These are phyloP conservation scores for Thereva unica DNA, from an alignment of 2,888 invertebrate genomes.

Conservation along the genomic window DNA sequence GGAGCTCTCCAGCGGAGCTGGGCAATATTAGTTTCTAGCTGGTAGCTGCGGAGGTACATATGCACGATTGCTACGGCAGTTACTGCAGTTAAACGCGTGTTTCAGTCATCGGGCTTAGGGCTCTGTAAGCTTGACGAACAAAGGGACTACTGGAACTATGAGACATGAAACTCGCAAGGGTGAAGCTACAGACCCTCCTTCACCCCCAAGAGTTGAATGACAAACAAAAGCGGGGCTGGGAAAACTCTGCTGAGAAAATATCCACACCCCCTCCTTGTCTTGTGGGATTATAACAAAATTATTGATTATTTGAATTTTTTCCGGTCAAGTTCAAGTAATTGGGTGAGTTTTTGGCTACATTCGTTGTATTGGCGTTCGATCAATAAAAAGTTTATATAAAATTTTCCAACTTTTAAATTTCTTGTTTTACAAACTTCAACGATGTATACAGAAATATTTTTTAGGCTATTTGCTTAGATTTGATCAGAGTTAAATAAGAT, in stretches of 20 bases:
- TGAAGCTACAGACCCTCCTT: neutral
- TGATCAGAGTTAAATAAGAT: no score
- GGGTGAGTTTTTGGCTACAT: neutral
- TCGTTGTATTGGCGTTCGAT: neutral
- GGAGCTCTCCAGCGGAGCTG: neutral
- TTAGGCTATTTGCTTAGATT: no score
- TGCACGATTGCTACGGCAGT: slow-evolving; percentile 16
- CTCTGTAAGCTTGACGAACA: slow-evolving; percentile 36
- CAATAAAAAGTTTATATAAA: neutral
- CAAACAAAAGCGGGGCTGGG: slow-evolving; percentile 4
- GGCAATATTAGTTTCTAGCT: neutral
- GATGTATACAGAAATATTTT: no score
- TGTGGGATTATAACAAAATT: slow-evolving; percentile 8
- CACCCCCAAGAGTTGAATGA: slow-evolving; percentile 2
- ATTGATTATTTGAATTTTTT: slow-evolving; percentile 23
- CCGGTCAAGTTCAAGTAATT: neutral
- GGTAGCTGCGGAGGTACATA: slow-evolving; percentile 2
- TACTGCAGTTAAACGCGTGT: slow-evolving; percentile 37
- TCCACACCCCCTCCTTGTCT: slow-evolving; percentile 4
- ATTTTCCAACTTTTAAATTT: no score
- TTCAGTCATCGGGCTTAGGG: slow-evolving; percentile 30
- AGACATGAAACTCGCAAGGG: neutral
- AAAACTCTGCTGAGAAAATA: slow-evolving; percentile 15
- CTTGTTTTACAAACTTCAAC: no score
- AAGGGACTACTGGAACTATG: slow-evolving; percentile 14